These are phyloP conservation scores for Megaceryle torquata DNA, from an alignment of 2,113 vertebrate genomes.

Conservation along the genomic window DNA sequence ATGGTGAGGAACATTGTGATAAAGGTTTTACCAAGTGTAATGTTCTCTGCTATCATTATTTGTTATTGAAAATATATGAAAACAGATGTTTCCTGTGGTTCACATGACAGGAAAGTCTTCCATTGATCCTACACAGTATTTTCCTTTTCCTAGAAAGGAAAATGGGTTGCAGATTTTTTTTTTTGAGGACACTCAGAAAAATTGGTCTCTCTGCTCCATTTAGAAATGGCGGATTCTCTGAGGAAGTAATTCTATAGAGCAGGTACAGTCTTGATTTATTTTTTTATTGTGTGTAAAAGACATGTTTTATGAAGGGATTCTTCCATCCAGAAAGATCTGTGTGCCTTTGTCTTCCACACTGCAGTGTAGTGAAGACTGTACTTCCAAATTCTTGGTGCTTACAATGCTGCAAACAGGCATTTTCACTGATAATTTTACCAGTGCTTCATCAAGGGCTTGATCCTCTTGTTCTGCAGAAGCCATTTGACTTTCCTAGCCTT, in stretches of 20 bases:
- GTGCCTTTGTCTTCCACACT: neutral
- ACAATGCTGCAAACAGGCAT: neutral
- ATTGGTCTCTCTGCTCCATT: neutral
- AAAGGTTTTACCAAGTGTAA: too few species aligned
- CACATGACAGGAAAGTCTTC: too few species aligned
- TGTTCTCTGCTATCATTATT: too few species aligned
- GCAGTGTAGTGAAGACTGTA: neutral
- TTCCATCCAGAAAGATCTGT: neutral
- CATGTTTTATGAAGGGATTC: neutral
- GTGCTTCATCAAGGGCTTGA: neutral
- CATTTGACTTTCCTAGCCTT: neutral
- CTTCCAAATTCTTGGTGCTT: neutral
- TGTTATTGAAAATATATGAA: too few species aligned
- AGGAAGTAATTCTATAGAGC: neutral
- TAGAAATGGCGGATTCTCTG: neutral
- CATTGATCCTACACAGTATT: too few species aligned
- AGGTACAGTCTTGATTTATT: neutral
- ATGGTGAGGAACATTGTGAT: too few species aligned
- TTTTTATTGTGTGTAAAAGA: neutral
- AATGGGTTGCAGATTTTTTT: neutral
- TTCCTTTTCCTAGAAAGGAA: neutral
- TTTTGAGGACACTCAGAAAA: neutral
- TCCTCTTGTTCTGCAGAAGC: neutral
- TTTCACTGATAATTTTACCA: neutral
- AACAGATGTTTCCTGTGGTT: too few species aligned